A percentile compares a stretch with the other conserved stretches of the same genome.
Conservation (phyloP, 2,113 vertebrate genomes). For the Perca flavescens region DNA sequence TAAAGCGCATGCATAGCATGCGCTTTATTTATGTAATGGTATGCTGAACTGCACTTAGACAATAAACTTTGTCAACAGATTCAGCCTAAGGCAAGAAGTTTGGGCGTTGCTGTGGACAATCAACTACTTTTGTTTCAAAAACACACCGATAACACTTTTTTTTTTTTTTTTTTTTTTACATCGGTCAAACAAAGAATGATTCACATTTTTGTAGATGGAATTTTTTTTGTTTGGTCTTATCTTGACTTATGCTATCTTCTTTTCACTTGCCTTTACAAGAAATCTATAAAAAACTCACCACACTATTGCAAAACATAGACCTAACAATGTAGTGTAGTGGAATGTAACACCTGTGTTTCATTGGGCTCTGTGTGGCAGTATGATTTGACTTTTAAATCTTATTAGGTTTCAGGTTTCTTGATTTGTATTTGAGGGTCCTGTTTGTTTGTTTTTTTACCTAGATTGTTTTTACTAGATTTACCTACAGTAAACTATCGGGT, state of each 20-base stretch:
- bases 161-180: not conserved
- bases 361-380: not conserved
- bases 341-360: not conserved
- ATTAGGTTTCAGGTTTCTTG: not conserved
- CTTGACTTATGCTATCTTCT: not conserved
- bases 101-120: not conserved
- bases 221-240: not conserved
- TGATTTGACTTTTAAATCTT: not conserved
- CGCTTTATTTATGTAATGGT: no score
- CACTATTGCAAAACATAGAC: not conserved
- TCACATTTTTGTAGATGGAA: not conserved
- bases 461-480: not conserved
- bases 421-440: not conserved
- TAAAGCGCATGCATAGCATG: no score
- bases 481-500: no score
- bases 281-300: not conserved
- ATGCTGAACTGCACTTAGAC: not conserved
- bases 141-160: not conserved
- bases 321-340: no score
- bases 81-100: not conserved
- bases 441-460: not conserved
- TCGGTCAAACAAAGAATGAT: not conserved
- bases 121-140: not conserved
- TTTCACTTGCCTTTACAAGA: not conserved
- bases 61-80: not conserved